phyloP scores from a whole-genome alignment of 2,797 vertebrate species.

The Myotis planiceps region DNA sequence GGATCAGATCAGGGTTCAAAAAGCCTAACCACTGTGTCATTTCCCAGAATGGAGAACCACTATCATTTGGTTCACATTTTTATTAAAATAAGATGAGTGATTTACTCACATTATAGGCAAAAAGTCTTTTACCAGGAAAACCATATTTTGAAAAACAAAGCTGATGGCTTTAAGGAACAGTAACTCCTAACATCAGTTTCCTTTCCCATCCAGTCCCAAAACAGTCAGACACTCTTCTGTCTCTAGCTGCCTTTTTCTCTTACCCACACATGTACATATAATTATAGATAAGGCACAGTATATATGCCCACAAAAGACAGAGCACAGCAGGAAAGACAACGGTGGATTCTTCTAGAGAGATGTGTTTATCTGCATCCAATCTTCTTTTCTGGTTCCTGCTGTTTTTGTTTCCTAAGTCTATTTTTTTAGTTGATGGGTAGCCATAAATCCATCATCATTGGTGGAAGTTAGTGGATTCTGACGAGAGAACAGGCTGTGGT shows the following conservation, averaged over 20 bases:
- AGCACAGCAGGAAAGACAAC: conserved; percentile 46
- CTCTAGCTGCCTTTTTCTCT: conserved; percentile 19
- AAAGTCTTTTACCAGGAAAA: conserved; percentile 65
- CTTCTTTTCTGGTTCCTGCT: conserved; percentile 41
- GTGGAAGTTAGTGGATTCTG: conserved; percentile 55
- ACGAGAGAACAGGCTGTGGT: conserved; percentile 5
- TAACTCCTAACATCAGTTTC: conserved; percentile 61
- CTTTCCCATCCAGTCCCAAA: conserved; percentile 52
- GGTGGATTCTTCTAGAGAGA: conserved; percentile 38
- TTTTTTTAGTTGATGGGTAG: conserved; percentile 34
- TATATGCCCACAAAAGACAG: conserved; percentile 58
- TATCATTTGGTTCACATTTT: conserved; percentile 56
- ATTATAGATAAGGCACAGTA: conserved; percentile 48
- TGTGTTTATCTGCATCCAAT: conserved; percentile 24
- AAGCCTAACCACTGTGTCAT: neutral
- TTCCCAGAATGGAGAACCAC: conserved; percentile 9
- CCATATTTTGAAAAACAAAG: conserved; percentile 61
- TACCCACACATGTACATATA: conserved; percentile 64
- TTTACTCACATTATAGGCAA: conserved; percentile 55
- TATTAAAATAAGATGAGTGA: conserved; percentile 75
- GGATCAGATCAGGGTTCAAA: conserved; percentile 48
- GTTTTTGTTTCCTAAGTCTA: conserved; percentile 46
- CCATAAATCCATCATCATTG: conserved; percentile 49
- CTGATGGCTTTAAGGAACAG: conserved; percentile 18
- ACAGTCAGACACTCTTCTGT: neutral